Conservation (phyloP, 2,888 invertebrate species). For the Griposia aprilina region DNA sequence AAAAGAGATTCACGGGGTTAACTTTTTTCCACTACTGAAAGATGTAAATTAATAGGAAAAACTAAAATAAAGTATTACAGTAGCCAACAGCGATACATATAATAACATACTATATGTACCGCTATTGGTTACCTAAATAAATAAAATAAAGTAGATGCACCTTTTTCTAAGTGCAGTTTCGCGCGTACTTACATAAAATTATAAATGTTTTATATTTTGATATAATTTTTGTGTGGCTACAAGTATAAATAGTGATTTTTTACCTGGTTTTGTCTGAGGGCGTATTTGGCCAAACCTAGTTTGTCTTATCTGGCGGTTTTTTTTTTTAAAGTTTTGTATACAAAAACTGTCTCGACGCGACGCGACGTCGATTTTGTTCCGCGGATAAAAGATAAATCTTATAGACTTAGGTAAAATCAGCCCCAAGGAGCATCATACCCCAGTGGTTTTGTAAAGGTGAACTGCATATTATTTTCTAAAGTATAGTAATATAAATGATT, state of each 20-base stretch:
- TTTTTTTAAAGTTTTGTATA: neutral
- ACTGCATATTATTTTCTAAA: slow-evolving; percentile 12
- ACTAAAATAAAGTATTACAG: neutral
- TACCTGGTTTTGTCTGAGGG: neutral
- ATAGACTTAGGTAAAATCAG: neutral
- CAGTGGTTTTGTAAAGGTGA: neutral
- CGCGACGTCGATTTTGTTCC: neutral
- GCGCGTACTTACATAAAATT: neutral
- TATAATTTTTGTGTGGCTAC: neutral
- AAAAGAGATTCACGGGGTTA: neutral
- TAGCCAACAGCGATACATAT: neutral
- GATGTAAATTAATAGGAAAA: neutral
- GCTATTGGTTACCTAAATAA: neutral
- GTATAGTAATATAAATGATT: slow-evolving; percentile 11
- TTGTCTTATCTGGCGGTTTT: too few relatives aligned
- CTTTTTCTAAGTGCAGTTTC: neutral
- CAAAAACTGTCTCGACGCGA: neutral
- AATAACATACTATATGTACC: neutral
- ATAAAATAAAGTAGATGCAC: neutral
- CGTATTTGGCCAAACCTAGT: neutral
- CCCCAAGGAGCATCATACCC: neutral
- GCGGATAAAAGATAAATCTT: neutral
- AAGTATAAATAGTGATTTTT: neutral
- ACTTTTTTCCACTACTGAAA: neutral
- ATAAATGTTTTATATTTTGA: neutral